phyloP scores from a whole-genome alignment of 2,113 vertebrate genomes.

The Setophaga kirtlandii region DNA sequence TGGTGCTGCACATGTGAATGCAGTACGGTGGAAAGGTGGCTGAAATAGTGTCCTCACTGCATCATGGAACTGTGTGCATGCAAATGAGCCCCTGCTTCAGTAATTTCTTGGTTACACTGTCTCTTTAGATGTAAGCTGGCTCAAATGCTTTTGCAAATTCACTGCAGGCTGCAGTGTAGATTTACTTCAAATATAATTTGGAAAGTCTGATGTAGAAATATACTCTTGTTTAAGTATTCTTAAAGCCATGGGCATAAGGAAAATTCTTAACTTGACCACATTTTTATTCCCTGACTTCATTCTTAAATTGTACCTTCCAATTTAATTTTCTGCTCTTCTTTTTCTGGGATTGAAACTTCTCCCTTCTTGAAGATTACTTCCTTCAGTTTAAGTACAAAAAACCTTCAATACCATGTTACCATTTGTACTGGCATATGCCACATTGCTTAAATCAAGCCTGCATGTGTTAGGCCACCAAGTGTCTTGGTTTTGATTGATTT shows the following conservation, averaged over 20 bases:
- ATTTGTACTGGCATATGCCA: not conserved
- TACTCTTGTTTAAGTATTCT: not conserved
- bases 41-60: not conserved
- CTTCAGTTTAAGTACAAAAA: not conserved
- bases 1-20: not conserved
- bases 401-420: not conserved
- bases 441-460: not conserved
- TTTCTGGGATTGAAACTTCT: not conserved
- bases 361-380: not conserved
- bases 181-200: not conserved
- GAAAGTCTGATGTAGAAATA: not conserved
- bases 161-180: not conserved
- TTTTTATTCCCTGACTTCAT: not conserved
- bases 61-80: not conserved
- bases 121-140: not conserved
- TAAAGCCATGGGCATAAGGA: not conserved
- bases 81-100: not conserved
- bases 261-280: not conserved
- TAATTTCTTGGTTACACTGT: not conserved
- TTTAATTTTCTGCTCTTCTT: not conserved
- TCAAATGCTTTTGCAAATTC: not conserved
- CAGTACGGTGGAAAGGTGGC: not conserved
- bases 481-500: not conserved
- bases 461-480: not conserved
- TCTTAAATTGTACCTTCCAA: not conserved